These are phyloP conservation scores for Ctenoplectra terminalis DNA, from an alignment of 1,140 invertebrate genomes.

Conservation along the genomic window DNA sequence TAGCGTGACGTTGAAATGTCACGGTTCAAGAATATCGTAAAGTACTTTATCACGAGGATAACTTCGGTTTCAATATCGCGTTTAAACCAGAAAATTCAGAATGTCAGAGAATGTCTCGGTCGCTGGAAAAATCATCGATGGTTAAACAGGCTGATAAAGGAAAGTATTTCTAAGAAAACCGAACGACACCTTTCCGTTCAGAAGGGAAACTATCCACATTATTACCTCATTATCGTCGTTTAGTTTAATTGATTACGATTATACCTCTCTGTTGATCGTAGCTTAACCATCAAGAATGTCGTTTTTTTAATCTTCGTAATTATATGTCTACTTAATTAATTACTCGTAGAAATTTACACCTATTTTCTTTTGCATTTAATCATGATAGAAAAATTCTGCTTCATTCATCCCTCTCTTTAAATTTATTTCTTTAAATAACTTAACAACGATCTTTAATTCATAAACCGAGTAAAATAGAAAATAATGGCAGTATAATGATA, in stretches of 20 bases:
- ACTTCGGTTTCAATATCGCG: background rate
- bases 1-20: constrained; percentile 3
- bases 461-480: too few relatives aligned
- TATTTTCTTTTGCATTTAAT: background rate
- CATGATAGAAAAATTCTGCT: background rate
- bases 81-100: background rate
- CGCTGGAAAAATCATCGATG: background rate
- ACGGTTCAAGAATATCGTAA: constrained; percentile 30
- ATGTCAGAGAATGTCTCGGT: background rate
- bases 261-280: background rate
- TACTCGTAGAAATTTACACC: background rate
- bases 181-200: background rate
- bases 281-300: background rate
- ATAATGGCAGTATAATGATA: too few relatives aligned
- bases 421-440: background rate
- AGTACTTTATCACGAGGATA: constrained; percentile 6
- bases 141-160: background rate
- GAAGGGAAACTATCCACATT: constrained; percentile 12
- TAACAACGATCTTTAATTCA: too few relatives aligned
- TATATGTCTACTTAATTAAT: background rate
- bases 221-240: constrained; percentile 31
- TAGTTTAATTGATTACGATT: constrained; percentile 9
- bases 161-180: constrained; percentile 1
- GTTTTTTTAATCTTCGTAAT: background rate
- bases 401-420: background rate